Base-by-base conservation (phyloP, 2,888 invertebrate genomes). In the Nineta flava region DNA sequence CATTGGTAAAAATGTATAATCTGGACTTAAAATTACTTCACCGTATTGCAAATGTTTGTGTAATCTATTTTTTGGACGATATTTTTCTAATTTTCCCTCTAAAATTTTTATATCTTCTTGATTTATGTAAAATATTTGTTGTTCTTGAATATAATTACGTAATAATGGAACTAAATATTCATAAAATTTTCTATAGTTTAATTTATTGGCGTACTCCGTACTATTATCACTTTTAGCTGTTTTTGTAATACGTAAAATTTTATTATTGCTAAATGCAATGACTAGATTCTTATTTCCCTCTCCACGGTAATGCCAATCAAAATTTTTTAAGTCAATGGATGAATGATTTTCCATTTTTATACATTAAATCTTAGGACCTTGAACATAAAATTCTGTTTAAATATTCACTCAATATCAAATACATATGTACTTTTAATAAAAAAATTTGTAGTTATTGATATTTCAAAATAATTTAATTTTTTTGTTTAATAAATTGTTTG, bases 241-340 rank as follows among this genome's bases (percentile, higher is more conserved):
- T 9, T 44, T 44, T 21, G 26, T 21, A 10, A 44, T 44, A 3
- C 44, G 44, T 44, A 44, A 21, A 21, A 44, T 21, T 44, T 21
- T 44, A 21, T 19, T 19, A 9, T 44, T 19, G 6, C 12, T 16
- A 5, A 44, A n/a, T n/a, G 44, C 44, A 44, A 44, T 44, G 9
- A 44, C 44, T 44, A 44, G 19, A 44, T 44, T 44, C n/a, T n/a
- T 44, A 44, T 44, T 44, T 21, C 44, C 44, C 26, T 44, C 44
- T 9, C 44, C 44, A 9, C 44, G 44, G 13, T 44, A 44, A 3
- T 19, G 12, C 44, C 44, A 44, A 38, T 38, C 38, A 7, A 38
- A 9, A 38, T n/a, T 38, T 13, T 38, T 38, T 13, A 38, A 9
- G n/a, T 38, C 38, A 6, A 38, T n/a, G n/a, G 15, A 13, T n/a